Evolutionary conservation across 2,113 vertebrate genomes (phyloP).

Genomic region (Nothocercus julius): DNA sequence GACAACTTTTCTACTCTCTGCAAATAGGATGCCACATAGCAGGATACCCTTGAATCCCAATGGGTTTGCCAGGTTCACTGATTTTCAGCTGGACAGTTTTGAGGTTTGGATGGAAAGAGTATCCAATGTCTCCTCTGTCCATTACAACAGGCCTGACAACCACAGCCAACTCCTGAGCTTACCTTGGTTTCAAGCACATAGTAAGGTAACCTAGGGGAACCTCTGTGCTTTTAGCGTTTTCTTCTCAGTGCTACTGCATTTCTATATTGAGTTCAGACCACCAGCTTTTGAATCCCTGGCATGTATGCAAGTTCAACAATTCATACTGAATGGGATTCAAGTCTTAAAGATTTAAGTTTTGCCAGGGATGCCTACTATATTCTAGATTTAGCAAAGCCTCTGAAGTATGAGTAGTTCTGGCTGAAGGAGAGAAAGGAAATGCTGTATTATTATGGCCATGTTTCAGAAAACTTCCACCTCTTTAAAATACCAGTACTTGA

Average conservation of each 20-base stretch:
- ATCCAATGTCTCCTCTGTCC: not conserved
- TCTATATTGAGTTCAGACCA: not conserved
- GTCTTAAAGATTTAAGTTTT: not conserved
- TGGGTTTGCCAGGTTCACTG: not conserved
- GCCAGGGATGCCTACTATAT: not conserved
- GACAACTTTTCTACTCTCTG: not conserved
- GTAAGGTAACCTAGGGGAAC: not conserved
- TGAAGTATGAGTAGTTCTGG: not conserved
- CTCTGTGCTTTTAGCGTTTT: not conserved
- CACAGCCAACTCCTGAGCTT: not conserved
- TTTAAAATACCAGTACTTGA: not conserved
- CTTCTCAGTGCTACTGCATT: not conserved
- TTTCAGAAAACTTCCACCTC: not conserved
- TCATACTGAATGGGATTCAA: not conserved
- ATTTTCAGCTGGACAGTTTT: not conserved
- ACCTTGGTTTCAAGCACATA: not conserved
- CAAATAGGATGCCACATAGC: not conserved
- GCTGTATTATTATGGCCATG: not conserved
- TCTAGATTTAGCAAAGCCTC: not conserved
- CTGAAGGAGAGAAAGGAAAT: not conserved
- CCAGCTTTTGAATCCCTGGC: not conserved
- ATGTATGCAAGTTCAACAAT: not conserved
- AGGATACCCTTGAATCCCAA: not conserved
- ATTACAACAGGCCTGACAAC: not conserved
- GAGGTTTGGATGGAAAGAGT: not conserved